Percentiles rank a stretch among this genome's conserved stretches.
Conservation (phyloP, 2,113 vertebrate genomes). For the Meriones unguiculatus region DNA sequence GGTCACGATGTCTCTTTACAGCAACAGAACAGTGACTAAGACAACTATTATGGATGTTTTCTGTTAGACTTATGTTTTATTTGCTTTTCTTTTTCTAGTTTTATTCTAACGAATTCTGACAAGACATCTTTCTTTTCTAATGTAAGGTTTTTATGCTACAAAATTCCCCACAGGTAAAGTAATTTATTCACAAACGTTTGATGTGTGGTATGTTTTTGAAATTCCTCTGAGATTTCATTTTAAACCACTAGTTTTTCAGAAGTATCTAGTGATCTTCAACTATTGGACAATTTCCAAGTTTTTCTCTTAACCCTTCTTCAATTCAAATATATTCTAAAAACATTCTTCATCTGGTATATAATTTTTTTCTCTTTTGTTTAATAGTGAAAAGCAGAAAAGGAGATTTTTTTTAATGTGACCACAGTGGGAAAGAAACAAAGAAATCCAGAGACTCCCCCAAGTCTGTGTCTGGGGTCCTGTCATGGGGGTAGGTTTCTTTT, state of each 20-base stretch:
- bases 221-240: not conserved
- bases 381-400: not conserved
- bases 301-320: not conserved
- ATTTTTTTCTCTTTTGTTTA: not conserved
- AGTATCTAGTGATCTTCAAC: not conserved
- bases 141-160: not conserved
- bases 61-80: not conserved
- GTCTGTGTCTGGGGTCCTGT: not conserved
- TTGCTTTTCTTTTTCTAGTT: not conserved
- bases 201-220: not conserved
- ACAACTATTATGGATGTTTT: not conserved
- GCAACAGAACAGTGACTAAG: not conserved
- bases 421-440: not conserved
- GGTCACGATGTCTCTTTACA: too few relatives aligned
- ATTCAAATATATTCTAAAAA: not conserved
- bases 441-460: not conserved
- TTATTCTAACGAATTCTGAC: not conserved
- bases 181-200: not conserved
- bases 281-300: not conserved
- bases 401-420: not conserved
- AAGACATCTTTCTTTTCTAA: constrained; percentile 15
- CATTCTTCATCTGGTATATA: not conserved
- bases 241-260: not conserved
- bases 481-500: not conserved
- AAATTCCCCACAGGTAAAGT: not conserved